These are phyloP conservation scores for Dasyornis broadbenti DNA, from an alignment of 2,113 vertebrate genomes.

Conservation along the genomic window DNA sequence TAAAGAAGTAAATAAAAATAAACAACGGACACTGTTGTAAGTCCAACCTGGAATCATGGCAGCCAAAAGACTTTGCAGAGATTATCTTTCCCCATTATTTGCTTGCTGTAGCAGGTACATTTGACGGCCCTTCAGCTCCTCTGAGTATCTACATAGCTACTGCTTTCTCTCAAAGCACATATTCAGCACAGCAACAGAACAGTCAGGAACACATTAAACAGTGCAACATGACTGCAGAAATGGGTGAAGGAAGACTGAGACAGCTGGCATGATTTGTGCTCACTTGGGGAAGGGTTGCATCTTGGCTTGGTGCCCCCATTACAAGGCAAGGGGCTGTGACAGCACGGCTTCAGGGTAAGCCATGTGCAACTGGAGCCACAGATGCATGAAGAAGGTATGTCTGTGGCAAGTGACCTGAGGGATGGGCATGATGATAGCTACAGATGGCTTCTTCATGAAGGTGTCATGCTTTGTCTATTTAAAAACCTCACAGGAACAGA, in stretches of 20 bases:
- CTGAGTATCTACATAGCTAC: background rate
- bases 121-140: background rate
- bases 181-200: background rate
- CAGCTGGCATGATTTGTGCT: background rate
- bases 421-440: background rate
- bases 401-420: background rate
- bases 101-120: background rate
- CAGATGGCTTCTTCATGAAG: background rate
- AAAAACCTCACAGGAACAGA: background rate
- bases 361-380: fast-evolving
- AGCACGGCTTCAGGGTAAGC: fast-evolving
- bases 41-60: background rate
- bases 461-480: background rate
- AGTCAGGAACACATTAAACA: background rate
- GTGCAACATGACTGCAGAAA: background rate
- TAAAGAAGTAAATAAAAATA: background rate
- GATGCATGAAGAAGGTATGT: fast-evolving
- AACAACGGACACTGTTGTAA: background rate
- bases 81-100: background rate
- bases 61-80: background rate
- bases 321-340: background rate
- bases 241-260: background rate
- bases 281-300: background rate
- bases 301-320: background rate
- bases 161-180: background rate